These are phyloP conservation scores for Perizoma flavofasciatum DNA, from an alignment of 2,888 invertebrate genomes.

Conservation along the genomic window DNA sequence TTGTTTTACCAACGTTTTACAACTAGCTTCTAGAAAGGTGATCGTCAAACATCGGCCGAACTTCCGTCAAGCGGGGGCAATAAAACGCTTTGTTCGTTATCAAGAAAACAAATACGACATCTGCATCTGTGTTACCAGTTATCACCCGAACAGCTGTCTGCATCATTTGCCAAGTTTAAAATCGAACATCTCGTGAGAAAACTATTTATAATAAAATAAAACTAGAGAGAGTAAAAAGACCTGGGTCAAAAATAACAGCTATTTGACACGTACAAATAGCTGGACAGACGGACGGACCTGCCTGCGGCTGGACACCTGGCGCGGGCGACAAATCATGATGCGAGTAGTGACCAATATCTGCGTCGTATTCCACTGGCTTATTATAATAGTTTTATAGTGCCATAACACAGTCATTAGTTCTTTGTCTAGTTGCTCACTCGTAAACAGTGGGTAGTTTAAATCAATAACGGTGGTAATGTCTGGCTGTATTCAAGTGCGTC, in stretches of 20 bases:
- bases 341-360: conserved; percentile 42
- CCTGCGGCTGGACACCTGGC: conserved; percentile 54
- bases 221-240: conserved; percentile 22
- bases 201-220: conserved; percentile 12
- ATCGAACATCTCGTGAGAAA: conserved; percentile 11
- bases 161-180: conserved; percentile 20
- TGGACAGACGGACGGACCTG: conserved; percentile 43
- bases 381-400: conserved; percentile 37
- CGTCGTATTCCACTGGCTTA: conserved; percentile 21
- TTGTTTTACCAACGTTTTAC: conserved; percentile 77
- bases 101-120: conserved; percentile 44
- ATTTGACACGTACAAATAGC: conserved; percentile 56
- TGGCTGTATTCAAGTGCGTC: no score
- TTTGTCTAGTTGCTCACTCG: conserved; percentile 38
- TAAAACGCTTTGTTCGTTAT: conserved; percentile 54
- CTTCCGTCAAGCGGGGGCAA: conserved; percentile 56
- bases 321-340: conserved; percentile 42
- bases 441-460: conserved; percentile 18
- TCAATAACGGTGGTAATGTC: conserved; percentile 6
- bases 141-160: conserved; percentile 26
- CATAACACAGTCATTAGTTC: conserved; percentile 35
- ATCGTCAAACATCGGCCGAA: conserved; percentile 64
- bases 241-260: conserved; percentile 53
- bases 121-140: conserved; percentile 41
- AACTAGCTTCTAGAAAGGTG: conserved; percentile 78